These are phyloP conservation scores for Thripadectes ignobilis DNA, from an alignment of 2,797 vertebrate genomes.

Conservation along the genomic window DNA sequence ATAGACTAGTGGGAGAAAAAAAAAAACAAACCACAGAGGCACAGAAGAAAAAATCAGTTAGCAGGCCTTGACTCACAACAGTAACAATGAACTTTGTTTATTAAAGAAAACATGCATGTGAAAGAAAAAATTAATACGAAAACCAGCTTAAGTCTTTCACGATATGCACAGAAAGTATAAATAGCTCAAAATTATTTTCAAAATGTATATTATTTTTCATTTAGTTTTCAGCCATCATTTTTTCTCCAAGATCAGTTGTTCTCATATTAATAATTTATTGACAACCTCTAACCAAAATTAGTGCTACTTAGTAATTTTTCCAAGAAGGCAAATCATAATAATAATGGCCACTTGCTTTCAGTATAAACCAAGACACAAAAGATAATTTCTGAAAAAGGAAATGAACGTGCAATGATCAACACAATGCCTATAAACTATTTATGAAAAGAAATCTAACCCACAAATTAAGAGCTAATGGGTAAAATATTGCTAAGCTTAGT, in stretches of 20 bases:
- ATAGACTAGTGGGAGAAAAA: background rate
- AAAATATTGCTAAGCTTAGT: slow-evolving; percentile 44
- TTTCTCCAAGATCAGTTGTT: background rate
- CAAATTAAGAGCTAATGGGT: slow-evolving; percentile 59
- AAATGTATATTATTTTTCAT: slow-evolving; percentile 8
- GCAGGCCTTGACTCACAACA: background rate
- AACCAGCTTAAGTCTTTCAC: background rate
- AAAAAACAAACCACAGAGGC: background rate
- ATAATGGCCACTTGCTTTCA: slow-evolving; percentile 43
- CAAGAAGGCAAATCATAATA: background rate
- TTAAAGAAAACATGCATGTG: background rate
- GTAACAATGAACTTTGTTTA: background rate
- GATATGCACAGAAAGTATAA: background rate
- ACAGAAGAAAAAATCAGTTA: background rate
- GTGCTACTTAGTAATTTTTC: slow-evolving; percentile 28
- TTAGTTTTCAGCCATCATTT: background rate
- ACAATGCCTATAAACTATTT: slow-evolving; percentile 55
- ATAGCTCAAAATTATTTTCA: background rate
- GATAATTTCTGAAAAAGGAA: slow-evolving; percentile 44
- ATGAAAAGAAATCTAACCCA: slow-evolving; percentile 54
- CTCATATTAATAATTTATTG: slow-evolving; percentile 18
- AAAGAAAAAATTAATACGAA: background rate
- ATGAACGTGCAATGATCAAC: slow-evolving; percentile 37
- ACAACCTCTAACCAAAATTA: slow-evolving; percentile 9
- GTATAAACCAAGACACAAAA: slow-evolving; percentile 16